phyloP scores from a whole-genome alignment of 2,113 vertebrate genomes.

The Poecile atricapillus region DNA sequence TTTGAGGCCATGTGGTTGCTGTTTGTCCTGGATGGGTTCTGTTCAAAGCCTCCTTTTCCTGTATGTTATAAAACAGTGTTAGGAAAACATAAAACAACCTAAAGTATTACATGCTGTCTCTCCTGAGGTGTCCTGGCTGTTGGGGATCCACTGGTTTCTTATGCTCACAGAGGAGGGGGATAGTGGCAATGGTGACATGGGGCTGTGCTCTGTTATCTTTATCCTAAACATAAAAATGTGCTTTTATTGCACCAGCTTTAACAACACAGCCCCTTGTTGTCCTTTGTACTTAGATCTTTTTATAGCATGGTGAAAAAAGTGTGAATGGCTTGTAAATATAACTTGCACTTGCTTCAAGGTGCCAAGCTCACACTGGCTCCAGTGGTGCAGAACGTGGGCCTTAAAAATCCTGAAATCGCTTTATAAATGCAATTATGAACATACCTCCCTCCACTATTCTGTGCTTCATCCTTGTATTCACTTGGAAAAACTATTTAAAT shows the following conservation, averaged over 20 bases:
- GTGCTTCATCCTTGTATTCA: background rate
- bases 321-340: background rate
- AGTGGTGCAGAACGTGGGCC: background rate
- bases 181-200: background rate
- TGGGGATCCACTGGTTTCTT: background rate
- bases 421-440: background rate
- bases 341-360: background rate
- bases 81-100: background rate
- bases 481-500: background rate
- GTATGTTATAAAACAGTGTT: background rate
- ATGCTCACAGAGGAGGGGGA: background rate
- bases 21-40: constrained; percentile 10
- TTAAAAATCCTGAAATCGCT: background rate
- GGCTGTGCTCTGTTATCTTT: background rate
- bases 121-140: background rate
- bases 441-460: background rate
- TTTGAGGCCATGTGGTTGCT: background rate
- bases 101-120: background rate
- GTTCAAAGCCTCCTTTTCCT: constrained; percentile 8
- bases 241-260: background rate
- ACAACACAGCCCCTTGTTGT: background rate
- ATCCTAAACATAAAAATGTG: background rate
- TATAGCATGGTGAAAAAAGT: background rate
- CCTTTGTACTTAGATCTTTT: background rate
- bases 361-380: background rate